phyloP scores from a whole-genome alignment of 2,888 invertebrate species.

The Ichneumoninae sp. region DNA sequence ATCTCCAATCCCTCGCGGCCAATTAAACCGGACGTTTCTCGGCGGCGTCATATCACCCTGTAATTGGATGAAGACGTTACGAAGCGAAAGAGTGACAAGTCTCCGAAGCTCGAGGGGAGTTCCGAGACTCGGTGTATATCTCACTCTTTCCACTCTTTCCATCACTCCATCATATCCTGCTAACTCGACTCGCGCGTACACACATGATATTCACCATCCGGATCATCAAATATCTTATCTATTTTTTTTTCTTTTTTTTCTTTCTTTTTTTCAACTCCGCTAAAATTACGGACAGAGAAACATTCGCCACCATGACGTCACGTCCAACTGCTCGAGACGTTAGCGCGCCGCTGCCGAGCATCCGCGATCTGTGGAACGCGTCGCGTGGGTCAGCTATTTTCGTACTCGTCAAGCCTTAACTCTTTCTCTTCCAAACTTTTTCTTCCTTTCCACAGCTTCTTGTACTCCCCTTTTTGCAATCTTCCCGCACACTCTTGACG shows the following conservation, averaged over 20 bases:
- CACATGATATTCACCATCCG: conserved; percentile 17
- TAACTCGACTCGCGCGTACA: conserved; percentile 37
- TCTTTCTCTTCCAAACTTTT: conserved; percentile 2
- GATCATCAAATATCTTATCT: conserved; percentile 22
- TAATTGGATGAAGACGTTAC: conserved; percentile 77
- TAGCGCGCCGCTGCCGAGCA: conserved; percentile 32
- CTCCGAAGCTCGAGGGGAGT: conserved; percentile 10
- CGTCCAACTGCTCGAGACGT: conserved; percentile 56
- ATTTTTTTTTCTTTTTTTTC: not conserved
- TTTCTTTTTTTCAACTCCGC: conserved; percentile 5
- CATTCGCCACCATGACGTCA: conserved; percentile 57
- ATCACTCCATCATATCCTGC: conserved; percentile 39
- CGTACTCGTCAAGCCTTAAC: conserved; percentile 42
- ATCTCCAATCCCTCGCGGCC: conserved; percentile 65
- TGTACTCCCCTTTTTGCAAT: conserved; percentile 44
- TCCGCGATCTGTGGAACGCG: conserved; percentile 50
- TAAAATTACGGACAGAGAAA: not conserved
- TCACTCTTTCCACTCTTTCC: conserved; percentile 23
- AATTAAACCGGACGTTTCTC: conserved; percentile 74
- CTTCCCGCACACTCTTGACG: conserved; percentile 30
- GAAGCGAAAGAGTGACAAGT: conserved; percentile 63
- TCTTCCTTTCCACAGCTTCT: conserved; percentile 12
- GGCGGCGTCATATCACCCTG: conserved; percentile 66
- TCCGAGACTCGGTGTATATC: not conserved
- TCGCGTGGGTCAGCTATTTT: conserved; percentile 69